These are phyloP conservation scores for Ochropleura plecta DNA, from an alignment of 2,888 invertebrate species.

Conservation along the genomic window DNA sequence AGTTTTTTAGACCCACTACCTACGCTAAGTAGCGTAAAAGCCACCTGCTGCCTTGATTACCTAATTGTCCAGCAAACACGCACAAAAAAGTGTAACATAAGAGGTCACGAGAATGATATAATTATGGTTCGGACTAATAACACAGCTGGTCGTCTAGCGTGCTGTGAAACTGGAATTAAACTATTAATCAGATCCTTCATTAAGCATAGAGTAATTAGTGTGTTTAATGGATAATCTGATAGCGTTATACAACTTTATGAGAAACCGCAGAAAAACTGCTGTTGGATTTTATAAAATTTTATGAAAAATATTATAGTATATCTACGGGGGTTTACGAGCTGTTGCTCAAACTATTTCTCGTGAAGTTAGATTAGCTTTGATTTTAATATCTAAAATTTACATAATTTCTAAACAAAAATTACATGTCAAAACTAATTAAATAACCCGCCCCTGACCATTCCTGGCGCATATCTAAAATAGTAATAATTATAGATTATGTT, in stretches of 20 bases:
- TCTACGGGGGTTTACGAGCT: too few relatives aligned
- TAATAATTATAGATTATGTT: too few relatives aligned
- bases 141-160: conserved; percentile 46
- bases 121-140: conserved; percentile 43
- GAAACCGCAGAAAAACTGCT: conserved; percentile 14
- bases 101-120: conserved; percentile 55
- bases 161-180: conserved; percentile 38
- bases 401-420: too few relatives aligned
- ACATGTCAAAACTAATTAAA: too few relatives aligned
- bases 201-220: conserved; percentile 48
- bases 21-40: conserved; percentile 40
- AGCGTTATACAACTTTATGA: conserved; percentile 41
- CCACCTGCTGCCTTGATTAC: conserved; percentile 57
- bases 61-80: conserved; percentile 57
- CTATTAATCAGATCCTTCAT: conserved; percentile 57
- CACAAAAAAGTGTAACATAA: conserved; percentile 45
- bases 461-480: too few relatives aligned
- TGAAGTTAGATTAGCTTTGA: too few relatives aligned
- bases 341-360: too few relatives aligned
- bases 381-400: too few relatives aligned
- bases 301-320: background rate
- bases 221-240: conserved; percentile 55
- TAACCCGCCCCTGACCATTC: too few relatives aligned
- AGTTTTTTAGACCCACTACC: conserved; percentile 28
- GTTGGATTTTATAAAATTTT: background rate